A percentile compares a stretch with the other conserved stretches of the same genome.
Evolutionary conservation across 2,888 invertebrate genomes (phyloP).

Genomic region (Ornithoptera alexandrae): DNA sequence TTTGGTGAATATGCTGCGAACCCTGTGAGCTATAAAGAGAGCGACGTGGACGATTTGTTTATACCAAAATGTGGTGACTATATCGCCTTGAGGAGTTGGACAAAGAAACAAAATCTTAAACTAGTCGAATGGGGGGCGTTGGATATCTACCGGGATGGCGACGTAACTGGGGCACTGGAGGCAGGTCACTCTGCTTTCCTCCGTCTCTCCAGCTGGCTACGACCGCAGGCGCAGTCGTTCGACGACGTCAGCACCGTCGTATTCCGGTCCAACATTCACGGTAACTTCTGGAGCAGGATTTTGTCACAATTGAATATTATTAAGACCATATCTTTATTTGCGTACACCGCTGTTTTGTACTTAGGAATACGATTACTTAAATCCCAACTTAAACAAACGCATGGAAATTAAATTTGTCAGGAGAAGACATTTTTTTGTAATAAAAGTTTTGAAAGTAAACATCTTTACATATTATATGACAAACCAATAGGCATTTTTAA

Average conservation of each 20-base stretch:
- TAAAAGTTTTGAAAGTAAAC: too few species aligned
- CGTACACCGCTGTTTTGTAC: constrained; percentile 43
- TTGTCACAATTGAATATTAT: constrained; percentile 49
- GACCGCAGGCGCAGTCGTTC: constrained; percentile 66
- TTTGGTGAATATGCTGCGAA: constrained; percentile 59
- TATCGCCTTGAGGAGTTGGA: constrained; percentile 50
- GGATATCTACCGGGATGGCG: constrained; percentile 69
- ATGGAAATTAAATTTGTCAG: constrained; percentile 7
- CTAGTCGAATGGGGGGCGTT: constrained; percentile 68
- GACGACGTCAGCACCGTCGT: constrained; percentile 53
- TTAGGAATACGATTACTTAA: constrained; percentile 45
- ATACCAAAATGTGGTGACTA: constrained; percentile 69
- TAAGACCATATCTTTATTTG: constrained; percentile 43
- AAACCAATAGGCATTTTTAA: too few species aligned
- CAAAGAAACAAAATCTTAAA: constrained; percentile 38
- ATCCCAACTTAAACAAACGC: constrained; percentile 37
- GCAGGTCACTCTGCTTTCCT: constrained; percentile 68
- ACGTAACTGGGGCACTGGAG: constrained; percentile 63
- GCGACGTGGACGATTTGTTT: constrained; percentile 55
- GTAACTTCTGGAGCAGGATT: constrained; percentile 42
- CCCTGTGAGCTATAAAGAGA: constrained; percentile 59
- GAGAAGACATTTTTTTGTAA: background rate
- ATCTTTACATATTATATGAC: too few species aligned
- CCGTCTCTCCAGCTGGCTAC: constrained; percentile 54
- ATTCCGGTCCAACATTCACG: constrained; percentile 47